Evolutionary conservation across 2,888 invertebrate species (phyloP), one percentile per base, ranked within the genome.

Genomic region (Falcaria lacertinaria): DNA sequence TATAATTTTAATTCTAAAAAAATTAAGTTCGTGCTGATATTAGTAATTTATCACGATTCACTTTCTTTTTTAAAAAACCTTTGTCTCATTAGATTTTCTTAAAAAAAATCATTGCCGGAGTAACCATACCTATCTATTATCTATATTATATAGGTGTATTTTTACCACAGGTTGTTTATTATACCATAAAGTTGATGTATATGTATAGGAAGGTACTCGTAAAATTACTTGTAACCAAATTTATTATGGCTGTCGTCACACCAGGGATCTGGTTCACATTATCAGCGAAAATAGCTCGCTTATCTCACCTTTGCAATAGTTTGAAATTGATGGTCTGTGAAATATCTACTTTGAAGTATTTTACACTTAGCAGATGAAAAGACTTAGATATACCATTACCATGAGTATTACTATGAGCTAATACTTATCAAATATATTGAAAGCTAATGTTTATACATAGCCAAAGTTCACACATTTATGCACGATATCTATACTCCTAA

Each of bases 221-320:
- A 19, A 36, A 17, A 19, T 36, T 36, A 14, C 19, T 19, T 19
- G 19, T 14, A 13, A 13, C 37, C 8, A 15, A 14, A 37, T 37
- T 14, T 22, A 22, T 22, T 4, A 37, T 15, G 7, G 37, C 8
- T 25, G 13, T 22, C 37, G 37, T 25, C 37, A 37, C 16, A 22
- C 22, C 19, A 22, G 22, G 4, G 37, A 14, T 48, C 48, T 49
- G 52, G 41, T 50, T 57, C 41, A 50, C 49, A 51, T 47, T 48
- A 50, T 22, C 25, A 41, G 41, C 55, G 59, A 58, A 69, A 67
- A 65, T 68, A 65, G 60, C 60, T 44, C 41, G 71, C 67, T 74
- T 68, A 74, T 69, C 63, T 77, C 60, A 62, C 62, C 57, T 60
- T 60, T 67, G 42, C 50, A 51, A 67, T 71, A 74, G 74, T 77